These are phyloP conservation scores for Thomomys bottae DNA, from an alignment of 2,113 vertebrate genomes.

Conservation along the genomic window DNA sequence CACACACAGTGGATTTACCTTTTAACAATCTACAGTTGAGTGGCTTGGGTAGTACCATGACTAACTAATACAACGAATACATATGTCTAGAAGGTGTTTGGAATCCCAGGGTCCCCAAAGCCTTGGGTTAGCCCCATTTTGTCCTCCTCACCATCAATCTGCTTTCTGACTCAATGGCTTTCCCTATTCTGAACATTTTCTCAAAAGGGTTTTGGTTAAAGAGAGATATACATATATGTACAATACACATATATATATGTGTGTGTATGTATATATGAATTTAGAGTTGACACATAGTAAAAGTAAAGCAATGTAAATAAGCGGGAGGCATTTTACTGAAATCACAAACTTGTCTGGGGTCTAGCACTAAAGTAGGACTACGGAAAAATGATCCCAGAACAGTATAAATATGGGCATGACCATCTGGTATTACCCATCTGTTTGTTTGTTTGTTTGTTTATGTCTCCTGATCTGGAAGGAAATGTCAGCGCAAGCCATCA, in stretches of 20 bases:
- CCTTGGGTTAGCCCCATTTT: accelerated
- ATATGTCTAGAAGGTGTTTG: background rate
- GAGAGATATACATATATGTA: too few species aligned
- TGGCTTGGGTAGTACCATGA: background rate
- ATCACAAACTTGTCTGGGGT: background rate
- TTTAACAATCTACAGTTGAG: background rate
- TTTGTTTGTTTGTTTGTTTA: background rate
- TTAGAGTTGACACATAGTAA: background rate
- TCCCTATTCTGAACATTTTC: background rate
- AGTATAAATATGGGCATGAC: background rate
- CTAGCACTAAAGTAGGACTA: background rate
- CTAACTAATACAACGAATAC: too few species aligned
- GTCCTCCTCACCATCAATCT: accelerated
- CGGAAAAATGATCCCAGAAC: background rate
- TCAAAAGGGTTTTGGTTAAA: background rate
- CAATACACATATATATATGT: too few species aligned
- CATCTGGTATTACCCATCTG: too few species aligned
- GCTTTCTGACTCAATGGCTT: background rate
- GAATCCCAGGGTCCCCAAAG: background rate
- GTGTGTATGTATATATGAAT: background rate
- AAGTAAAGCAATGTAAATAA: background rate
- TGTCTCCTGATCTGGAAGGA: background rate
- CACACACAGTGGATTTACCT: background rate
- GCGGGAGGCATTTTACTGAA: background rate
- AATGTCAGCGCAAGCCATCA: background rate